Evolutionary conservation across 2,797 vertebrate genomes (phyloP).

Genomic region (Trematomus bernacchii): DNA sequence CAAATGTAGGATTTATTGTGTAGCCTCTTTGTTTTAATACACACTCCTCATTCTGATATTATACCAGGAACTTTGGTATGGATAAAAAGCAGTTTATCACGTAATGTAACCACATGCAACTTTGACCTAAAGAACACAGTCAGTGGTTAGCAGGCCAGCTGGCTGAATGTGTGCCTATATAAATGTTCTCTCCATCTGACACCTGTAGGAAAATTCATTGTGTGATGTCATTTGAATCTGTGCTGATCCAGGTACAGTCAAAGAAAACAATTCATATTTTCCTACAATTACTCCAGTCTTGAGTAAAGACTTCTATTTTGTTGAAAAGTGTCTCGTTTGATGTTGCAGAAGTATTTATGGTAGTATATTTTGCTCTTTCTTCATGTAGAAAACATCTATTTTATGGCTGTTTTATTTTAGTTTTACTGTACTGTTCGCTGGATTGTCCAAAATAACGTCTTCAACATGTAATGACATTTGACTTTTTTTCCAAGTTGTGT

Average conservation of each 20-base stretch:
- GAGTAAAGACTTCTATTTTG: constrained; percentile 33
- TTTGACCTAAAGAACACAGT: constrained; percentile 71
- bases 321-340: constrained; percentile 39
- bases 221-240: constrained; percentile 63
- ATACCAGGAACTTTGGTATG: constrained; percentile 27
- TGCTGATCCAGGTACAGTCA: constrained; percentile 48
- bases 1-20: constrained; percentile 39
- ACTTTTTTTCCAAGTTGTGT: constrained; percentile 21
- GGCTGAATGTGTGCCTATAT: constrained; percentile 77
- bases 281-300: constrained; percentile 33
- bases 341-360: constrained; percentile 58
- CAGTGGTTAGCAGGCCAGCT: constrained; percentile 64
- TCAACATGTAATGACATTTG: constrained; percentile 10
- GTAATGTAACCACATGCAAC: constrained; percentile 51
- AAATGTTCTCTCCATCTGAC: constrained; percentile 58
- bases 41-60: constrained; percentile 48
- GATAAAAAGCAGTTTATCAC: constrained; percentile 43
- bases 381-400: constrained; percentile 34
- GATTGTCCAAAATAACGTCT: constrained; percentile 34
- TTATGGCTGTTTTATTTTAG: constrained; percentile 44
- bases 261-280: constrained; percentile 48
- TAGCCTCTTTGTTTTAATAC: constrained; percentile 47
- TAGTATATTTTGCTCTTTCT: constrained; percentile 52
- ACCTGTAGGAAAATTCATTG: constrained; percentile 40
- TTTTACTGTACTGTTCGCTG: constrained; percentile 39